Evolutionary conservation across 1,140 invertebrate genomes (phyloP), one percentile per base, ranked within the genome.

Genomic region (Harpegnathos saltator): DNA sequence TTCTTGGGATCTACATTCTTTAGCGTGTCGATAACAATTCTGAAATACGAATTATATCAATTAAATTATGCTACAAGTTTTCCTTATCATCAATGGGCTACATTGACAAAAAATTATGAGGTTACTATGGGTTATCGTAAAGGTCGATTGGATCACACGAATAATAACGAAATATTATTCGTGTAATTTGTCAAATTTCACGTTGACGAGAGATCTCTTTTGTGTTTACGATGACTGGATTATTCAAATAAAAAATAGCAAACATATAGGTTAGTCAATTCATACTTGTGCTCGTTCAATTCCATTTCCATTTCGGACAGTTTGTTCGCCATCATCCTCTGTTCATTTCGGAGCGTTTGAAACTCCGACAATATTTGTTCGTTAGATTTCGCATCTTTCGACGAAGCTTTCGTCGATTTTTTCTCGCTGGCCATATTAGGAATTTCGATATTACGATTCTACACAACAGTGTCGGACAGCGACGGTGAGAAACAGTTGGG

Each of bases 231-330:
- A 62, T 33, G 1, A 50, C 58, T 38, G 2, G 29, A 63, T 69
- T 68, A 33, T 12, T 54, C 4, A 66, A 63, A 54, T 7, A 38
- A 4, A 54, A 66, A 56, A 22, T 26, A 48, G 52, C 50, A 56
- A 71, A 82, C 66, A 75, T 83, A 66, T 58, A 91, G 89, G 91
- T 91, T 90, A 90, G 24, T 48, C 52, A 78, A 75, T 26, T 75
- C 96, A 96, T 96, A 99, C 98, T 98, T 98, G 94, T 99, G 98
- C 95, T 99, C 98, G 92, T 98, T 98, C 58, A 98, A 95, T 92
- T 99, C 98, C 94, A 97, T 96, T 95, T 99, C 98, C 88, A 99
- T 95, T 95, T 99, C 98, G 4, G 97, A 96, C 77, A 99, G 95
- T 95, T 99, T 99, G 83, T 95, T 96, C 17, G 97, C 97, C 88